These are phyloP conservation scores for Luidia sarsii DNA, from an alignment of 53 echinoderm and acorn worm genomes.

Conservation along the genomic window DNA sequence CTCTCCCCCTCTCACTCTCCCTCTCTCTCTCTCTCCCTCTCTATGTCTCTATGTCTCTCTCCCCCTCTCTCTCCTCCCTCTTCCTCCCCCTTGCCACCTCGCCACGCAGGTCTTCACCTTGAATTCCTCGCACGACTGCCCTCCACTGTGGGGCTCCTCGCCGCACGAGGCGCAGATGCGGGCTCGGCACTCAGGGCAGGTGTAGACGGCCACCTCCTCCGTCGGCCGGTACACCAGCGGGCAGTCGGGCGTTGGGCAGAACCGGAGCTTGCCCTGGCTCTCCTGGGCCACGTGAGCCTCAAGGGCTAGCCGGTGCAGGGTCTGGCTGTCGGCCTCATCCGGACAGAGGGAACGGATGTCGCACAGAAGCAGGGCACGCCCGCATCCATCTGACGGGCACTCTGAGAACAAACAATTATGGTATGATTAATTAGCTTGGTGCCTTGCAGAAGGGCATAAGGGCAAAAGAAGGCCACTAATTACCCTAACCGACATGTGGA, in stretches of 20 bases:
- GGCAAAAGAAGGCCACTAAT: too few relatives aligned
- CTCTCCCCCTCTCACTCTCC: too few relatives aligned
- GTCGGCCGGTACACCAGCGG: constrained; percentile 38
- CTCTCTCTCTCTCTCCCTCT: too few relatives aligned
- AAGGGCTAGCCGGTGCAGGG: constrained; percentile 43
- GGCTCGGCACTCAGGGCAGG: constrained; percentile 39
- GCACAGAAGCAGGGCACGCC: constrained; percentile 22
- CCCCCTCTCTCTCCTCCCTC: too few relatives aligned
- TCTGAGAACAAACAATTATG: constrained; percentile 8
- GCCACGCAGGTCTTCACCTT: constrained; percentile 22
- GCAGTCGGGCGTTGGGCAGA: constrained; percentile 60
- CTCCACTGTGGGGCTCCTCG: constrained; percentile 24
- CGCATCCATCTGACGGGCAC: constrained; percentile 32
- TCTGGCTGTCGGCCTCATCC: constrained; percentile 2
- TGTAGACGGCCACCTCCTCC: background rate
- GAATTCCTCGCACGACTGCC: constrained; percentile 40
- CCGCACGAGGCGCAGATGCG: constrained; percentile 49
- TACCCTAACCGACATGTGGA: too few relatives aligned
- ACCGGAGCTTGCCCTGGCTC: constrained; percentile 34
- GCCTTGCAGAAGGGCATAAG: too few relatives aligned
- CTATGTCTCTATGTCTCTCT: too few relatives aligned
- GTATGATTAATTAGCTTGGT: too few relatives aligned
- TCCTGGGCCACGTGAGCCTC: constrained; percentile 60
- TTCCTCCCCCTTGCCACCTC: too few relatives aligned
- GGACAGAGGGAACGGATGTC: constrained; percentile 52